phyloP scores from a whole-genome alignment of 2,888 invertebrate species.

The Orthonychiurus folsomi region DNA sequence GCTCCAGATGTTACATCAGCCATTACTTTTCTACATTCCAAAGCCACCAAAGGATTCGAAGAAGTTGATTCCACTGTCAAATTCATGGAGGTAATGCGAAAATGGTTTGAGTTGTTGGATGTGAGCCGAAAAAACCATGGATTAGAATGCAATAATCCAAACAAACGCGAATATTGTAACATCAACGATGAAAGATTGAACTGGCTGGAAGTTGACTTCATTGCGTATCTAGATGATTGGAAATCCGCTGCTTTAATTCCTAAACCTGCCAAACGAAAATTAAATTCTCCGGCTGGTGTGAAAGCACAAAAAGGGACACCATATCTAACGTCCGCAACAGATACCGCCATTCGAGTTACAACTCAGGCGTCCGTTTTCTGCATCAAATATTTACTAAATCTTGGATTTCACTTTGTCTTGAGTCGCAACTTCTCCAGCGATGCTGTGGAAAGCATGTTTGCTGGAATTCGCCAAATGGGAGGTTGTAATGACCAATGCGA shows the following conservation, averaged over 20 bases:
- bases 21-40: background rate
- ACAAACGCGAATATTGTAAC: constrained; percentile 8
- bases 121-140: background rate
- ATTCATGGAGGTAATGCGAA: constrained; percentile 16
- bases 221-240: constrained; percentile 16
- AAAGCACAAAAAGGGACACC: background rate
- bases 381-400: constrained; percentile 6
- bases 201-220: constrained; percentile 18
- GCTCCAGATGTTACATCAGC: background rate
- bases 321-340: constrained; percentile 19
- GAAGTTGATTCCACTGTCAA: constrained; percentile 13
- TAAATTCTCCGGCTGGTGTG: background rate
- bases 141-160: constrained; percentile 1
- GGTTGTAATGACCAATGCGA: constrained; percentile 18
- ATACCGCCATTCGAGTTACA: constrained; percentile 15
- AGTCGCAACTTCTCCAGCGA: constrained; percentile 18
- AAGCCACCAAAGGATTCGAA: constrained; percentile 8
- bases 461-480: constrained; percentile 10
- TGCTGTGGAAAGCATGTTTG: constrained; percentile 18
- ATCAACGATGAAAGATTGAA: constrained; percentile 13
- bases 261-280: background rate
- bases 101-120: constrained; percentile 16
- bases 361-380: constrained; percentile 15
- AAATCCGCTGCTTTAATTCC: background rate
- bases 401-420: constrained; percentile 19